A percentile compares a stretch with the other conserved stretches of the same genome.
Evolutionary conservation across 2,113 vertebrate species (phyloP).

Genomic region (Otus sunia): DNA sequence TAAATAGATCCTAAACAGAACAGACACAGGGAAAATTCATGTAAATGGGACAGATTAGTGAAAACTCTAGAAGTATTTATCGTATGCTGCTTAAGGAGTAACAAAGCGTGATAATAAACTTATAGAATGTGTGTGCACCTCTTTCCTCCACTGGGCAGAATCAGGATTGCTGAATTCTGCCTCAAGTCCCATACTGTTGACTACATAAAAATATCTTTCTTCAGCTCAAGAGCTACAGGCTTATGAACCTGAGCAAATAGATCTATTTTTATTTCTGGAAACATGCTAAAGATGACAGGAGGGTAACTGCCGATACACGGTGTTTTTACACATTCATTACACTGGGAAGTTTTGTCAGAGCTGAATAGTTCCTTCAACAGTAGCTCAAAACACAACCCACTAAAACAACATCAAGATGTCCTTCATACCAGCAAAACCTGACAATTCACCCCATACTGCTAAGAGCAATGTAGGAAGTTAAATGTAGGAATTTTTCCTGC

Average conservation of each 20-base stretch:
- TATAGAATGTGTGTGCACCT: neutral
- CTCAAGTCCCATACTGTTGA: fast-evolving
- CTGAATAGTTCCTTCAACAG: neutral
- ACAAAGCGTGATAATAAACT: neutral
- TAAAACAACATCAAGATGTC: neutral
- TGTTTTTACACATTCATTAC: neutral
- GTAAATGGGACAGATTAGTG: neutral
- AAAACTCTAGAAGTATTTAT: neutral
- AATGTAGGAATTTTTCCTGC: neutral
- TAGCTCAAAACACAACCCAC: neutral
- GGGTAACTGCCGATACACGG: neutral
- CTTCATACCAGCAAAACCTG: neutral
- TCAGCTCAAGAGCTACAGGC: neutral
- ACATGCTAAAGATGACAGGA: neutral
- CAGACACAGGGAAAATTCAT: neutral
- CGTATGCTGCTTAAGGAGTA: neutral
- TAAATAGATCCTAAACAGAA: neutral
- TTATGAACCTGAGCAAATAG: neutral
- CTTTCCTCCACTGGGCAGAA: neutral
- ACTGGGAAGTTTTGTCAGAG: neutral
- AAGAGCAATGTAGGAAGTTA: neutral
- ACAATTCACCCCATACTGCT: neutral
- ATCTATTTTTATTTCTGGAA: neutral
- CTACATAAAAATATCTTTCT: neutral
- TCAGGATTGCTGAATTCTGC: neutral